Conservation (phyloP, 2,113 vertebrate species). For the Aldabrachelys gigantea region DNA sequence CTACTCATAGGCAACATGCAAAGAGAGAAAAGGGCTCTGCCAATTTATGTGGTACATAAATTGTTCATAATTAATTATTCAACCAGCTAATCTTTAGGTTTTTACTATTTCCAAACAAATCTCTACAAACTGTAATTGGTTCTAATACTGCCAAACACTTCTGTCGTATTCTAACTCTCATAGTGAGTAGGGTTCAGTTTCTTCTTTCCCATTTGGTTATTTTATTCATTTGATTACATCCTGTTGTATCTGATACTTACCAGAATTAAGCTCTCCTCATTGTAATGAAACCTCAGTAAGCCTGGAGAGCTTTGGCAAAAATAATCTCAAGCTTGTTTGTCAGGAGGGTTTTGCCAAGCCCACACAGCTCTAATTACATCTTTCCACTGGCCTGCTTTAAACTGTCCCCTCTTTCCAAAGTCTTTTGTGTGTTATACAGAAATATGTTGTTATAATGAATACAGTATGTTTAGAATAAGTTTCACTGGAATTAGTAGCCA, state of each 20-base stretch:
- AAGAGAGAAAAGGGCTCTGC: neutral
- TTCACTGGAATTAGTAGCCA: conserved; percentile 74
- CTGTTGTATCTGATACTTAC: conserved; percentile 47
- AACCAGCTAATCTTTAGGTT: conserved; percentile 3
- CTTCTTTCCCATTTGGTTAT: conserved; percentile 29
- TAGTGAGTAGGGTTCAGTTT: neutral
- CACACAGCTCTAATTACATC: conserved; percentile 76
- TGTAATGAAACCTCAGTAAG: conserved; percentile 59
- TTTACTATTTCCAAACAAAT: conserved; percentile 18
- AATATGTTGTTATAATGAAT: conserved; percentile 69
- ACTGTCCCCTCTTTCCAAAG: conserved; percentile 62
- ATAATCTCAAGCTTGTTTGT: conserved; percentile 59
- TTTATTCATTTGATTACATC: conserved; percentile 49
- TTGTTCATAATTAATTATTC: neutral
- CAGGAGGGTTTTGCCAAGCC: conserved; percentile 71
- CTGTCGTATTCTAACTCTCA: neutral
- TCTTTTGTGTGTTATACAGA: conserved; percentile 72
- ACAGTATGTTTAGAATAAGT: conserved; percentile 73
- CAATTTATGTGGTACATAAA: neutral
- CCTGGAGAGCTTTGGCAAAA: conserved; percentile 70
- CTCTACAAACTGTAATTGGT: neutral
- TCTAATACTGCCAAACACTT: neutral
- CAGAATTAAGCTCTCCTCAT: conserved; percentile 55
- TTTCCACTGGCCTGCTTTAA: conserved; percentile 68
- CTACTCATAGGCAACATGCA: neutral